phyloP scores from a whole-genome alignment of 1,140 invertebrate species.

The Heliconius eleuchia region DNA sequence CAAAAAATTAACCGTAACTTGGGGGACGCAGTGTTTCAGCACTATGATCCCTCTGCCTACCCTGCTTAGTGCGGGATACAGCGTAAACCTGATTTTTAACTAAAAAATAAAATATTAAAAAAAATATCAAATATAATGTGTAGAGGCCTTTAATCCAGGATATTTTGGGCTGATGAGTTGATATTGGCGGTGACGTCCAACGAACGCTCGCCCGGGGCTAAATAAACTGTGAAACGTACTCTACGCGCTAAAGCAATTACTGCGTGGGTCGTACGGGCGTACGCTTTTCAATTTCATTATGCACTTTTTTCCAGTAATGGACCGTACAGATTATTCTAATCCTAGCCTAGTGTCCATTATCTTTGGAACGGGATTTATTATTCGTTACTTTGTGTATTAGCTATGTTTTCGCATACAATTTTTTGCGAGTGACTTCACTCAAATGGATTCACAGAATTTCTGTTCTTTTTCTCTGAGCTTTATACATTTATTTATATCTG shows the following conservation, averaged over 20 bases:
- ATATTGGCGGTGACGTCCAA: constrained; percentile 21
- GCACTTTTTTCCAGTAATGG: constrained; percentile 25
- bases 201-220: constrained; percentile 9
- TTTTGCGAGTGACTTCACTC: not conserved
- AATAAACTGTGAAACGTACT: constrained; percentile 24
- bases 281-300: constrained; percentile 26
- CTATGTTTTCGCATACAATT: not conserved
- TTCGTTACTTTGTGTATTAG: not conserved
- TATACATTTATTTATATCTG: too few species aligned
- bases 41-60: too few species aligned
- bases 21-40: too few species aligned
- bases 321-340: constrained; percentile 23
- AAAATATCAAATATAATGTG: not conserved
- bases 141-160: constrained; percentile 17
- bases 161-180: constrained; percentile 17
- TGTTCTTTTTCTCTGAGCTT: too few species aligned
- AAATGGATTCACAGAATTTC: not conserved
- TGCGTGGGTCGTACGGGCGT: not conserved
- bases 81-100: not conserved
- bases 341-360: constrained; percentile 20
- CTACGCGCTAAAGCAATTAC: constrained; percentile 25
- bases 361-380: constrained; percentile 18
- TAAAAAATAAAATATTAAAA: not conserved
- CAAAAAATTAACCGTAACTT: too few species aligned
- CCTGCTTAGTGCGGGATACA: too few species aligned